Evolutionary conservation across 1,140 invertebrate species (phyloP).

Genomic region (Thaumatotibia leucotreta): DNA sequence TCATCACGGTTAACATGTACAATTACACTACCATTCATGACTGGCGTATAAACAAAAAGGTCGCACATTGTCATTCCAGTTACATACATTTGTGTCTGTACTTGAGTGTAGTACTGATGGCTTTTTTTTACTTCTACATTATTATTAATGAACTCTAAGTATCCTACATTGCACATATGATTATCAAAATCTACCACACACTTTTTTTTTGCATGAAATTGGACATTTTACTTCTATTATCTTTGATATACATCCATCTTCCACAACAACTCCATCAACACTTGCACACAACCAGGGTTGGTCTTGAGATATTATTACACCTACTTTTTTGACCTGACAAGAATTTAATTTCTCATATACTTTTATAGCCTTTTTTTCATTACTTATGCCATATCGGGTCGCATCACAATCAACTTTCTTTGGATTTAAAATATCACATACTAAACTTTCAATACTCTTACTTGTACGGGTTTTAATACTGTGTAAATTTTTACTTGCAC

Average conservation of each 20-base stretch:
- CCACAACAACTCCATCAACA: neutral
- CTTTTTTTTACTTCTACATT: slow-evolving; percentile 21
- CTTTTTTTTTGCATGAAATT: slow-evolving; percentile 28
- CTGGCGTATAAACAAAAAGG: slow-evolving; percentile 33
- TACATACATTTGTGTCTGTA: slow-evolving; percentile 40
- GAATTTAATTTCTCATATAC: neutral
- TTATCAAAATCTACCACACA: slow-evolving; percentile 23
- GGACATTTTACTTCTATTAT: slow-evolving; percentile 43
- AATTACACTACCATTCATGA: slow-evolving; percentile 22
- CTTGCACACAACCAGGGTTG: slow-evolving; percentile 1
- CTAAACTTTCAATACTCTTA: no score
- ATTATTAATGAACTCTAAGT: slow-evolving; percentile 27
- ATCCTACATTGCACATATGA: slow-evolving; percentile 30
- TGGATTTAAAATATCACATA: no score
- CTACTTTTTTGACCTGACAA: neutral
- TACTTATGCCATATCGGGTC: no score
- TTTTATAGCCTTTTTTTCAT: no score
- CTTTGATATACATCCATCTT: neutral
- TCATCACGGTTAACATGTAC: slow-evolving; percentile 27
- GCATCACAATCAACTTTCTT: no score
- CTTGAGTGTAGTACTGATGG: slow-evolving; percentile 37
- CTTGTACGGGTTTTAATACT: neutral
- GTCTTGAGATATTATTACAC: neutral
- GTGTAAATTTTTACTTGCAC: neutral
- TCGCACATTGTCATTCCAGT: slow-evolving; percentile 29